phyloP scores from a whole-genome alignment of 2,888 invertebrate genomes.

The Trimorus sp. region DNA sequence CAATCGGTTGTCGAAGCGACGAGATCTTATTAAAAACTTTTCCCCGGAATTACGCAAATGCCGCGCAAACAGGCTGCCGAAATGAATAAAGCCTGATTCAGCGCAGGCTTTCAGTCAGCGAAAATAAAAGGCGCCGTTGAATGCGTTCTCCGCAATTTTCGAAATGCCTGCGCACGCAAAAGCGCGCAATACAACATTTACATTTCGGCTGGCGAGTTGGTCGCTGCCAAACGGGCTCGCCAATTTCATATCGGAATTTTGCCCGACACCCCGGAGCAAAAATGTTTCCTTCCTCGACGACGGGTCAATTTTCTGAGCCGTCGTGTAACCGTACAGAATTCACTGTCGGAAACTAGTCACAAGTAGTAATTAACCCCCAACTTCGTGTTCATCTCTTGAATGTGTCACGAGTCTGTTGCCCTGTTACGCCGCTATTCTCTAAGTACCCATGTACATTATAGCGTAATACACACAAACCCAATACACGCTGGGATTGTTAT shows the following conservation, averaged over 20 bases:
- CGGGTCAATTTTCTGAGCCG: neutral
- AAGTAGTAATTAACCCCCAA: conserved; percentile 66
- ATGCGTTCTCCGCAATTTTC: conserved; percentile 50
- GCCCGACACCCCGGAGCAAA: neutral
- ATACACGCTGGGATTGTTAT: conserved; percentile 20
- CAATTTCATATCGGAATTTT: neutral
- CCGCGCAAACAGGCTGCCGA: neutral
- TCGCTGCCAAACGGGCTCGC: neutral
- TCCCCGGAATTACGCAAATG: neutral
- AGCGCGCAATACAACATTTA: conserved; percentile 32
- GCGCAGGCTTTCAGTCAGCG: conserved; percentile 25
- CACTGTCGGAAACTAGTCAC: conserved; percentile 43
- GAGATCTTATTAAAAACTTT: neutral
- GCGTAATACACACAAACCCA: conserved; percentile 17
- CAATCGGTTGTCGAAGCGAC: neutral
- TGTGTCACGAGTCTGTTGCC: conserved; percentile 47
- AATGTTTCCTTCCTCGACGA: neutral
- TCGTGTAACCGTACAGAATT: conserved; percentile 58
- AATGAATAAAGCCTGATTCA: conserved; percentile 28
- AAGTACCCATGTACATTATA: conserved; percentile 35
- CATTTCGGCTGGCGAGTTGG: conserved; percentile 28
- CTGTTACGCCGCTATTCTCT: conserved; percentile 41
- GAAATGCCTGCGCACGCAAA: conserved; percentile 21
- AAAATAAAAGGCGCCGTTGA: conserved; percentile 36
- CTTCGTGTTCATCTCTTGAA: conserved; percentile 63